These are phyloP conservation scores for Synodontis membranacea DNA, from an alignment of 2,113 vertebrate species.

Conservation along the genomic window DNA sequence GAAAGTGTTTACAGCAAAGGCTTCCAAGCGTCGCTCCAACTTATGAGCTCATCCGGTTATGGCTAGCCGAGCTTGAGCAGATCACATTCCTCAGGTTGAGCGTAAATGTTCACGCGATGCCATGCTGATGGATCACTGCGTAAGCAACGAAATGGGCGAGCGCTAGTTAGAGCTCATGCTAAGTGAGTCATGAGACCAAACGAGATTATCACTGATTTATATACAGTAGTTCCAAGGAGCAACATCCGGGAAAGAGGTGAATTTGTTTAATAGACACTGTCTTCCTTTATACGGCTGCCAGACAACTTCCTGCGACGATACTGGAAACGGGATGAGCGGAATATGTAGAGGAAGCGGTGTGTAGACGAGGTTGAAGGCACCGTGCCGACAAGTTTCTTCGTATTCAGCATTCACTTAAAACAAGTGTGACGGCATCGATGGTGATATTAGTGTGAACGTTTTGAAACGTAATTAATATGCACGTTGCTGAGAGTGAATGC, in stretches of 20 bases:
- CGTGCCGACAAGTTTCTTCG: not conserved
- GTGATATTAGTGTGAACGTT: not conserved
- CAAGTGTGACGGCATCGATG: not conserved
- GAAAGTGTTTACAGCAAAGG: slow-evolving; percentile 31
- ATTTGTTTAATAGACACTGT: slow-evolving; percentile 41
- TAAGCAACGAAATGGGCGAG: not conserved
- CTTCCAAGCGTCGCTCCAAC: slow-evolving; percentile 18
- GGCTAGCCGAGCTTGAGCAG: slow-evolving; percentile 24
- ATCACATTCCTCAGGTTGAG: slow-evolving; percentile 37
- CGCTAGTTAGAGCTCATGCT: not conserved
- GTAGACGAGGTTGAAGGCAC: not conserved
- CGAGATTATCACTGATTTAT: slow-evolving; percentile 27
- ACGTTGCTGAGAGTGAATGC: not conserved
- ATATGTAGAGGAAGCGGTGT: not conserved
- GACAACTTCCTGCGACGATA: not conserved
- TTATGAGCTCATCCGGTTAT: slow-evolving; percentile 40
- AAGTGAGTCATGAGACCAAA: not conserved
- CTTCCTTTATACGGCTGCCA: slow-evolving; percentile 46
- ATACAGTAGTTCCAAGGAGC: slow-evolving; percentile 27
- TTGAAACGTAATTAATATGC: not conserved
- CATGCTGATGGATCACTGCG: not conserved
- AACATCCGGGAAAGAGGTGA: slow-evolving; percentile 6
- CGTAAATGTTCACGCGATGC: slow-evolving; percentile 31
- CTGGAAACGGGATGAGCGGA: not conserved
- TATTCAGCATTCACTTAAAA: not conserved